phyloP scores from a whole-genome alignment of 2,888 invertebrate genomes.

The Eledone cirrhosa region DNA sequence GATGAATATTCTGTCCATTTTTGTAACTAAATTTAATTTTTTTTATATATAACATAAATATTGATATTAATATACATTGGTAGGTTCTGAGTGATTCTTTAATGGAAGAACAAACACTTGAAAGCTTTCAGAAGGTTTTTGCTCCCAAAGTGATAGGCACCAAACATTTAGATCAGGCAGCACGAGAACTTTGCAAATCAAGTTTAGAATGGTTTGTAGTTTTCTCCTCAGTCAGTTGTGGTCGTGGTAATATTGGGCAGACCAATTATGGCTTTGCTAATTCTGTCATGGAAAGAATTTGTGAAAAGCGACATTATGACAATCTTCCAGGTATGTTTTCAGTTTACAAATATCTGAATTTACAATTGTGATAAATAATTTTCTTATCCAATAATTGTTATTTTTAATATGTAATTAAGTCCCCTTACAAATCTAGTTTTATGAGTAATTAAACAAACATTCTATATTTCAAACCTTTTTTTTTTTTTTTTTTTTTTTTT shows the following conservation, averaged over 20 bases:
- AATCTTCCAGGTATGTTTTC: constrained; percentile 78
- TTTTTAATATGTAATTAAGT: no score
- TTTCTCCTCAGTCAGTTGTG: constrained; percentile 96
- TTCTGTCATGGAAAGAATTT: constrained; percentile 95
- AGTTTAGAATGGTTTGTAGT: constrained; percentile 87
- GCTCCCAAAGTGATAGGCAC: constrained; percentile 89
- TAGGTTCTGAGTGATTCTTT: constrained; percentile 85
- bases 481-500: no score
- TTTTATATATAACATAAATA: no score
- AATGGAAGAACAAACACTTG: constrained; percentile 84
- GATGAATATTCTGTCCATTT: no score
- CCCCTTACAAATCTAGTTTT: not conserved
- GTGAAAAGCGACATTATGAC: constrained; percentile 82
- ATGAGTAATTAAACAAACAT: not conserved
- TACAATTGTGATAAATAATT: no score
- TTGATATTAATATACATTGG: not conserved
- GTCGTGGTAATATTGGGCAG: constrained; percentile 96
- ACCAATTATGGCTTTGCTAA: constrained; percentile 97
- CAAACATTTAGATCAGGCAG: constrained; percentile 80
- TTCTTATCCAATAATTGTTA: no score
- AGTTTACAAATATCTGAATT: not conserved
- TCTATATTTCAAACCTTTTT: not conserved
- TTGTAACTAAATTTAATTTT: no score
- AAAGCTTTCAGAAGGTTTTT: constrained; percentile 80
- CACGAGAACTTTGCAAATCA: constrained; percentile 80